Evolutionary conservation across 2,888 invertebrate species (phyloP), one percentile per base, ranked within the genome.

Genomic region (Thera obeliscata): DNA sequence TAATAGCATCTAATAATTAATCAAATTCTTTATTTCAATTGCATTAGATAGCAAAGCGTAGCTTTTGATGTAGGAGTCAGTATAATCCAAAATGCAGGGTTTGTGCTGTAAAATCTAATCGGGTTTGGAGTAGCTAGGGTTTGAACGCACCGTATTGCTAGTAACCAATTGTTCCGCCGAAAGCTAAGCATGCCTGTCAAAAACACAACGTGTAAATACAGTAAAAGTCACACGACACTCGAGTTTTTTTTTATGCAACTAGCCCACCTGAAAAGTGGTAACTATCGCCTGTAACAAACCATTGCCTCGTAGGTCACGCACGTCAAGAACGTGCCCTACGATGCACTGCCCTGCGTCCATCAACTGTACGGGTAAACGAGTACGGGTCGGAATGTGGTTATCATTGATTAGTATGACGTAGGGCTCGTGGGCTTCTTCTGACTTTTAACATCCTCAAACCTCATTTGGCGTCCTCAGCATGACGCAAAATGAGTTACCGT

Each of bases 151-250:
- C 56, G 12, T 56, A 38, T 41, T 46, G 9, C 9, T 38, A 7
- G n/a, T 55, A 36, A 36, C n/a, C 35, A 56, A 56, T 41, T 41
- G 36, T 38, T 41, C 56, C 56, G 41, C 41, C 2, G 56, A 56
- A n/a, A 56, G n/a, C 6, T 38, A 12, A 56, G 38, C 38, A 38
- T 56, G 56, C 56, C 56, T 56, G 56, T 38, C 56, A 36, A 56
- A 55, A 56, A 56, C 36, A 56, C 38, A 56, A 56, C 6, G 41
- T 36, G 38, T 56, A 11, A 38, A 41, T 38, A 38, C n/a, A 56
- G 22, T 22, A 22, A 22, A 22, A 22, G 22, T 22, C 22, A 56
- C 56, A 56, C 7, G 12, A 56, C 33, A 38, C n/a, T 56, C 6
- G 12, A 56, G 38, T 22, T 22, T 22, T 22, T 22, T 22, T 22